Percentiles rank a stretch among this genome's conserved stretches.
phyloP scores from a whole-genome alignment of 1,140 invertebrate species.

The Dinothrombium tinctorium region DNA sequence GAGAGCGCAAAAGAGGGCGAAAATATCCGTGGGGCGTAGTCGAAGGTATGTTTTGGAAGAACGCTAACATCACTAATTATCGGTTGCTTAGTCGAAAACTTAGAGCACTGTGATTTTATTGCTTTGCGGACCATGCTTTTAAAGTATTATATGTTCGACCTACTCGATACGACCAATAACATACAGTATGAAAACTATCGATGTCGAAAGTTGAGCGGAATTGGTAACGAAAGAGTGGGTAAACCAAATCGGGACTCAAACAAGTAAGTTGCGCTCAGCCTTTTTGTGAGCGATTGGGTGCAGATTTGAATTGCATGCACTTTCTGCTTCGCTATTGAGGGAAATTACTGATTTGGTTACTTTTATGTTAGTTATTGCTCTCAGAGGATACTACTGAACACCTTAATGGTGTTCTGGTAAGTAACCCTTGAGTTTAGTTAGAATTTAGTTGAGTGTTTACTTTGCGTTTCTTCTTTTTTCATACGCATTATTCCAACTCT shows the following conservation, averaged over 20 bases:
- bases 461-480: too few species aligned
- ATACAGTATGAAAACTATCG: conserved; percentile 34
- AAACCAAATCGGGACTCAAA: conserved; percentile 49
- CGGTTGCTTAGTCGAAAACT: conserved; percentile 59
- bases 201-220: conserved; percentile 58
- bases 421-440: too few species aligned
- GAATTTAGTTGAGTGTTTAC: too few species aligned
- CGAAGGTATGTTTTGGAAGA: conserved; percentile 34
- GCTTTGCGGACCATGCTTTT: conserved; percentile 89
- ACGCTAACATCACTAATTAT: neutral
- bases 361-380: too few species aligned
- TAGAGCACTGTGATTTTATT: conserved; percentile 96
- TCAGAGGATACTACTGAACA: too few species aligned
- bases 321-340: neutral
- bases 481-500: too few species aligned
- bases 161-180: conserved; percentile 29
- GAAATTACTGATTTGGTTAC: too few species aligned
- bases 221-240: conserved; percentile 40
- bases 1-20: conserved; percentile 41
- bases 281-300: too few species aligned
- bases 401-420: too few species aligned
- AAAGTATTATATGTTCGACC: conserved; percentile 26
- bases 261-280: conserved; percentile 54
- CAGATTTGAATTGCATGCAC: conserved; percentile 2
- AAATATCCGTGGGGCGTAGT: conserved; percentile 96